Conservation (phyloP, 2,113 vertebrate species). For the Cololabis saira region DNA sequence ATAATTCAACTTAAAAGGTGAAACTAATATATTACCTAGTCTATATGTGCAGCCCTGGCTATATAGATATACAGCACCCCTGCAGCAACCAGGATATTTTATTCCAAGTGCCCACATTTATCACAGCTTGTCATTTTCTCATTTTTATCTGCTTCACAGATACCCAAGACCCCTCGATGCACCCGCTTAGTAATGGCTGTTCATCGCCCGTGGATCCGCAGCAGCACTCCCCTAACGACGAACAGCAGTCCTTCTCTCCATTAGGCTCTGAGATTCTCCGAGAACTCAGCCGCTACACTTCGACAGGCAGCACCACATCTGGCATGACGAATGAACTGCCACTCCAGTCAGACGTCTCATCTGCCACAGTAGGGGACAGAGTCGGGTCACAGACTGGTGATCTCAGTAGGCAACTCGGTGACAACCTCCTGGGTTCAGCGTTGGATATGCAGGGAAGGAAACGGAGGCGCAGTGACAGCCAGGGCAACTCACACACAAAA, state of each 20-base stretch:
- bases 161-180: slow-evolving; percentile 78
- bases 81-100: too few relatives aligned
- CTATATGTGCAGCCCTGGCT: too few relatives aligned
- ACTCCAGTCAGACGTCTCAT: slow-evolving; percentile 47
- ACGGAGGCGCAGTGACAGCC: slow-evolving; percentile 85
- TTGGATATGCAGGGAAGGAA: slow-evolving; percentile 88
- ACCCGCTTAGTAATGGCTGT: slow-evolving; percentile 88
- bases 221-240: slow-evolving; percentile 81
- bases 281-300: slow-evolving; percentile 90
- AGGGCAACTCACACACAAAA: slow-evolving; percentile 84
- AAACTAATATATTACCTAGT: too few relatives aligned
- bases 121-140: neutral
- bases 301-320: slow-evolving; percentile 75
- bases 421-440: slow-evolving; percentile 78
- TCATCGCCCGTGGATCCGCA: slow-evolving; percentile 84
- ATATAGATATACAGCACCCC: too few relatives aligned
- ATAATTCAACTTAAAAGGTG: too few relatives aligned
- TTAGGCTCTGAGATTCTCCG: slow-evolving; percentile 92
- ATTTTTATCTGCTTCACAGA: slow-evolving; percentile 73
- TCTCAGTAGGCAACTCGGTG: slow-evolving; percentile 74
- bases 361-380: slow-evolving; percentile 34
- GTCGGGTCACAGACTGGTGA: slow-evolving; percentile 53
- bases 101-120: too few relatives aligned
- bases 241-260: slow-evolving; percentile 86
- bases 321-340: slow-evolving; percentile 71